These are phyloP conservation scores for Nyleta sp. DNA, from an alignment of 2,888 invertebrate genomes.

Conservation along the genomic window DNA sequence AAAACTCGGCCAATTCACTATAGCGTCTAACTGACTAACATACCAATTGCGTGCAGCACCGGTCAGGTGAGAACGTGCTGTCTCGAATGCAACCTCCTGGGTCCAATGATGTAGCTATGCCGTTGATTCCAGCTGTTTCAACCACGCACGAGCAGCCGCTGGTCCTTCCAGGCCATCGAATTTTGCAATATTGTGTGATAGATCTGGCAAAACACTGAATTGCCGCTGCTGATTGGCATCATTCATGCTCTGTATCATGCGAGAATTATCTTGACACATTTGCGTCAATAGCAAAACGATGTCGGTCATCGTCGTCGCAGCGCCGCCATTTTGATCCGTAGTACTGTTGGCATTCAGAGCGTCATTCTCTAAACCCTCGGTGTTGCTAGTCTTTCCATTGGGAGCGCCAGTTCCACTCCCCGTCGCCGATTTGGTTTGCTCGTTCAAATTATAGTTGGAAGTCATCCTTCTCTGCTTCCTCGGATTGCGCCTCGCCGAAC, in stretches of 20 bases:
- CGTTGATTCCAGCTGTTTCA: conserved; percentile 20
- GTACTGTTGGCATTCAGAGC: no score
- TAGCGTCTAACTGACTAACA: background rate
- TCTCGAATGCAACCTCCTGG: background rate
- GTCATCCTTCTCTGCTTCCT: no score
- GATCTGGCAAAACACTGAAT: conserved; percentile 1
- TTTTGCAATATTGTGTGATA: background rate
- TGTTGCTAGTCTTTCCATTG: no score
- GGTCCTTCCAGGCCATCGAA: conserved; percentile 2
- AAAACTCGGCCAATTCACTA: background rate
- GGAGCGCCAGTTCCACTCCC: no score
- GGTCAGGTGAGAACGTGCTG: background rate
- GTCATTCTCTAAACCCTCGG: no score
- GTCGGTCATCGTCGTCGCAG: background rate
- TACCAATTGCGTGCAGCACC: conserved; percentile 26
- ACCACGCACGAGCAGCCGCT: background rate
- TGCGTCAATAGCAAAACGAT: background rate
- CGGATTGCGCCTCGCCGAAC: no score
- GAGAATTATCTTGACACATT: background rate
- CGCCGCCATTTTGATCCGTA: background rate
- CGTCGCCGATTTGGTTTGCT: no score
- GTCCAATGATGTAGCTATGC: background rate
- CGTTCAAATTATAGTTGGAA: no score
- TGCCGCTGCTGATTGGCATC: background rate
- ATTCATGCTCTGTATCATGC: no score